Base-by-base conservation (phyloP, 2,797 vertebrate species). In the Muscicapa striata region DNA sequence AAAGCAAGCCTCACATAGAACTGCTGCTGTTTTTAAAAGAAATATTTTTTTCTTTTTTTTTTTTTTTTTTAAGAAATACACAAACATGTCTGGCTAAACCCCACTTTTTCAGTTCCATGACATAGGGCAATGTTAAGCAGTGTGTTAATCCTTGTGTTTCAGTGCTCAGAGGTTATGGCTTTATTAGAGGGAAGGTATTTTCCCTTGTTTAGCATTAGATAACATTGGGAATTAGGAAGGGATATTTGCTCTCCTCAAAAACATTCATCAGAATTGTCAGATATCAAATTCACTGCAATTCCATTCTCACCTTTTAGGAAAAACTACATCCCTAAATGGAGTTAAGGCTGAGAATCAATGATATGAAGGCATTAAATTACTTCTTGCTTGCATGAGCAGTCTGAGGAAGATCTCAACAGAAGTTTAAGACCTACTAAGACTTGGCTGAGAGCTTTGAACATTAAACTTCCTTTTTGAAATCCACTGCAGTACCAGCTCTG, bases 31-130 rank as follows among this genome's bases (percentile, higher is more conserved):
- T 84, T 72, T 52, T 15, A 74, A 40, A 66, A 41, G 9, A 59
- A 87, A 58, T 19, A 15, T 41, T 69, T 40, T 0, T 72, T 3
- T 30, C 30, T 5, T 54, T 11, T 4, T 10, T n/a, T 6, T 4
- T 16, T 34, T 36, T 22, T 55, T 32, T 18, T 5, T 8, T 3
- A 54, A 58, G 7, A 54, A 75, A 67, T 15, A 17, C 13, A 26
- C 24, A 34, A 14, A 20, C 5, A 3, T 6, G 8, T 5, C 15
- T 78, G 18, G 16, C 40, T 36, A 72, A 68, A 15, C 0, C 0
- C 29, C 54, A 6, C 4, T 73, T 88, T 72, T 74, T 32, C 23
- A n/a, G 23, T 52, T 85, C 32, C 11, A 13, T 18, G 43, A 70
- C 8, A 23, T 2, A 63, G 20, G 34, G 15, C 20, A 46, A 15